Evolutionary conservation across 2,797 vertebrate species (phyloP).

Genomic region (Tympanoctomys barrerae): DNA sequence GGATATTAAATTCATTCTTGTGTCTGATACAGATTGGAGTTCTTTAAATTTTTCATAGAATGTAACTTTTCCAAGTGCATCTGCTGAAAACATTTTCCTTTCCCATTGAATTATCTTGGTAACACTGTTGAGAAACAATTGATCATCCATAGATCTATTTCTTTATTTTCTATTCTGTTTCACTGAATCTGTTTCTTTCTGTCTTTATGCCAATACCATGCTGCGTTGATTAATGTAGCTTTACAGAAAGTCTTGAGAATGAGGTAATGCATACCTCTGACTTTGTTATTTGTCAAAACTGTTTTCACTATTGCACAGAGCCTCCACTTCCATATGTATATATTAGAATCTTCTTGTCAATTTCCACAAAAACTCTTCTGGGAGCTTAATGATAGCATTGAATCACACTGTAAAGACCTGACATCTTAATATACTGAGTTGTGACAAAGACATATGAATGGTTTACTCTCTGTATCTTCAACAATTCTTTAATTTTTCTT

Average conservation of each 20-base stretch:
- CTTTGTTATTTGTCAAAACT: background rate
- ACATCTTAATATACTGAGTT: background rate
- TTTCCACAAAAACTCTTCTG: background rate
- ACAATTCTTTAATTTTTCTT: background rate
- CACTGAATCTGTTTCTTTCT: background rate
- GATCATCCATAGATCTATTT: background rate
- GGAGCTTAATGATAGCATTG: background rate
- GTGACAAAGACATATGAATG: background rate
- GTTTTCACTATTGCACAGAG: background rate
- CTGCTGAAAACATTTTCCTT: background rate
- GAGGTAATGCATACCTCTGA: background rate
- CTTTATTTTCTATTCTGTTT: background rate
- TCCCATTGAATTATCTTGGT: conserved; percentile 3
- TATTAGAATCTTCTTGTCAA: background rate
- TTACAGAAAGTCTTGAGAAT: background rate
- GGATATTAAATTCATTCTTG: background rate
- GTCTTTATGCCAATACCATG: background rate
- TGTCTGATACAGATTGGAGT: background rate
- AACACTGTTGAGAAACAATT: background rate
- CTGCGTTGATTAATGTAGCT: background rate
- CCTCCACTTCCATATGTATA: background rate
- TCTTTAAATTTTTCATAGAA: conserved; percentile 14
- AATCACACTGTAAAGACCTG: background rate
- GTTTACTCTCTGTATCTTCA: background rate
- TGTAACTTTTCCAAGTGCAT: background rate